Percentiles rank a stretch among this genome's conserved stretches.
Evolutionary conservation across 2,113 vertebrate species (phyloP).

Genomic region (Ibidorhyncha struthersii): DNA sequence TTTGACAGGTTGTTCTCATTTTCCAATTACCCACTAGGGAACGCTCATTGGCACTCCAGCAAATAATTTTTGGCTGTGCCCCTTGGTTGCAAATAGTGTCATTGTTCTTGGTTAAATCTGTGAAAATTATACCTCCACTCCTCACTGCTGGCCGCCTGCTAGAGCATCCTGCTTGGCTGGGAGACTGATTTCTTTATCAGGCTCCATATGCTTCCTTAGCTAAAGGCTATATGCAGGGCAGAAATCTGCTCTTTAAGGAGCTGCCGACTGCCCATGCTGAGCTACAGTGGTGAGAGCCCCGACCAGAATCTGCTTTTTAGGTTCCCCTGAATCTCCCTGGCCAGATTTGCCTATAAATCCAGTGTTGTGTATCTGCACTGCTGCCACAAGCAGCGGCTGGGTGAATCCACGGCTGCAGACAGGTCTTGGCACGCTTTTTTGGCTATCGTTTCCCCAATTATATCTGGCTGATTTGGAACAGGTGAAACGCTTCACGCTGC

Average conservation of each 20-base stretch:
- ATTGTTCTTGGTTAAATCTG: slow-evolving; percentile 64
- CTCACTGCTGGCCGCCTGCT: neutral
- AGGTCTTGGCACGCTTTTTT: neutral
- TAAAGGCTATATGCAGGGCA: neutral
- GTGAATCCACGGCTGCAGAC: neutral
- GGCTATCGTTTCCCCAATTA: rapidly evolving
- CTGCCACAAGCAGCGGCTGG: neutral
- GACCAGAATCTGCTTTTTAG: neutral
- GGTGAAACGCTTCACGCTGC: neutral
- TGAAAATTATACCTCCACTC: neutral
- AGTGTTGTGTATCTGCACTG: neutral
- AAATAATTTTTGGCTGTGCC: slow-evolving; percentile 50
- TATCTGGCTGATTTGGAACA: neutral
- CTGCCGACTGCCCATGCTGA: neutral
- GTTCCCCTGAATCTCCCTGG: neutral
- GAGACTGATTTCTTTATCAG: slow-evolving; percentile 17
- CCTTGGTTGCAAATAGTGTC: slow-evolving; percentile 36
- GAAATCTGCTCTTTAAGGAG: neutral
- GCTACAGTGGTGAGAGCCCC: neutral
- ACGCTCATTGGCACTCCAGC: neutral
- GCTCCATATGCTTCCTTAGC: slow-evolving; percentile 12
- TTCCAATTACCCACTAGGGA: slow-evolving; percentile 57
- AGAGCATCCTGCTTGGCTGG: slow-evolving; percentile 10
- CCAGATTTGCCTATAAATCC: neutral
- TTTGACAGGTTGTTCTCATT: slow-evolving; percentile 67